Conservation (phyloP, 2,888 invertebrate species). For the Morpho deidamia region DNA sequence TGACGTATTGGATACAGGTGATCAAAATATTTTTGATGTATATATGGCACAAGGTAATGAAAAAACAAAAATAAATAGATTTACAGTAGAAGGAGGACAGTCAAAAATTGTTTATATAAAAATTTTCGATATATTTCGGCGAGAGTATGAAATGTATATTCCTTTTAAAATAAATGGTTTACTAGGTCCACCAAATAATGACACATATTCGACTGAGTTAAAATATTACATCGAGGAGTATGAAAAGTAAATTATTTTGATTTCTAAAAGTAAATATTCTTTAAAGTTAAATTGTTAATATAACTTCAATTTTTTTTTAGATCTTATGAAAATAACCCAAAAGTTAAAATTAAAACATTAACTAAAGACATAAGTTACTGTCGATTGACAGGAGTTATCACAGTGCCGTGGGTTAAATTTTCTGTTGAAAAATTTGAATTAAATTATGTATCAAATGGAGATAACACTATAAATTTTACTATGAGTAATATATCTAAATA, state of each 20-base stretch:
- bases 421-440: conserved; percentile 61
- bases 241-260: conserved; percentile 41
- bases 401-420: conserved; percentile 59
- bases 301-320: conserved; percentile 31
- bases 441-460: conserved; percentile 35
- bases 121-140: conserved; percentile 53
- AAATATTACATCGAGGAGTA: conserved; percentile 49
- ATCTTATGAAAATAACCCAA: conserved; percentile 54
- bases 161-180: conserved; percentile 79
- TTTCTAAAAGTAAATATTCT: not conserved
- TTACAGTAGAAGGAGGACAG: conserved; percentile 52
- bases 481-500: conserved; percentile 65
- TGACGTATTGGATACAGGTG: conserved; percentile 48
- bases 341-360: conserved; percentile 49
- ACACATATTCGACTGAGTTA: conserved; percentile 47
- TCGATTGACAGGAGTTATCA: conserved; percentile 58
- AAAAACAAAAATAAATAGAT: conserved; percentile 47
- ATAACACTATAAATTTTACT: conserved; percentile 48
- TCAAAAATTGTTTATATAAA: conserved; percentile 57
- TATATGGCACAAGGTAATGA: conserved; percentile 54
- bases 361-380: conserved; percentile 62
- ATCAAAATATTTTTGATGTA: conserved; percentile 59
- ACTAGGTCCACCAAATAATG: conserved; percentile 71
- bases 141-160: conserved; percentile 77
- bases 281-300: too few relatives aligned